Evolutionary conservation across 2,113 vertebrate species (phyloP).

Genomic region (Corythoichthys intestinalis): DNA sequence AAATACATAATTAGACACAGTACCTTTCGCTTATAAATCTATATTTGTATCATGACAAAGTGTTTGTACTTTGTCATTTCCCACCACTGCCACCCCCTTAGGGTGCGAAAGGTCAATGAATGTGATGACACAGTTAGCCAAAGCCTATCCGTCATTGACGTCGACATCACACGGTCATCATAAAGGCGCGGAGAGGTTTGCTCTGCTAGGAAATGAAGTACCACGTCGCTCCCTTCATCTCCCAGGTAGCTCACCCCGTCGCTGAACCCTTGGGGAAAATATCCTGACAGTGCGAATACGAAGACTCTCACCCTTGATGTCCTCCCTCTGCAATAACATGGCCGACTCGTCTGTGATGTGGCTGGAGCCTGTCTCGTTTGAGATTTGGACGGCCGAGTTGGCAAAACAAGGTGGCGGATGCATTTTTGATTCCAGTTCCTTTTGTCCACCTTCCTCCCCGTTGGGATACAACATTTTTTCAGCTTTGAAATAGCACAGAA

Average conservation of each 20-base stretch:
- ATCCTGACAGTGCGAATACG: conserved; percentile 64
- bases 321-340: conserved; percentile 53
- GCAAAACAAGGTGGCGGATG: conserved; percentile 69
- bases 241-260: conserved; percentile 44
- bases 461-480: conserved; percentile 47
- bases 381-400: conserved; percentile 70
- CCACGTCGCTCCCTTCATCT: conserved; percentile 61
- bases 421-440: conserved; percentile 62
- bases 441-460: conserved; percentile 54
- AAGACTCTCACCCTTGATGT: conserved; percentile 67
- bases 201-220: conserved; percentile 63
- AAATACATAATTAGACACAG: not conserved
- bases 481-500: conserved; percentile 66
- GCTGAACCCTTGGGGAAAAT: conserved; percentile 42
- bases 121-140: conserved; percentile 71
- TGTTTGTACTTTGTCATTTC: not conserved
- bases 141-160: conserved; percentile 65
- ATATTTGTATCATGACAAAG: not conserved
- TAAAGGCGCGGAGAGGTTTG: conserved; percentile 34
- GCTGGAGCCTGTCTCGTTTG: conserved; percentile 66
- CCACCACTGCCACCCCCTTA: not conserved
- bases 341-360: conserved; percentile 66
- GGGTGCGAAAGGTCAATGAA: conserved; percentile 22
- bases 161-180: conserved; percentile 61
- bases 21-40: not conserved